Evolutionary conservation across 2,888 invertebrate genomes (phyloP).

Genomic region (Byasa hedistus): DNA sequence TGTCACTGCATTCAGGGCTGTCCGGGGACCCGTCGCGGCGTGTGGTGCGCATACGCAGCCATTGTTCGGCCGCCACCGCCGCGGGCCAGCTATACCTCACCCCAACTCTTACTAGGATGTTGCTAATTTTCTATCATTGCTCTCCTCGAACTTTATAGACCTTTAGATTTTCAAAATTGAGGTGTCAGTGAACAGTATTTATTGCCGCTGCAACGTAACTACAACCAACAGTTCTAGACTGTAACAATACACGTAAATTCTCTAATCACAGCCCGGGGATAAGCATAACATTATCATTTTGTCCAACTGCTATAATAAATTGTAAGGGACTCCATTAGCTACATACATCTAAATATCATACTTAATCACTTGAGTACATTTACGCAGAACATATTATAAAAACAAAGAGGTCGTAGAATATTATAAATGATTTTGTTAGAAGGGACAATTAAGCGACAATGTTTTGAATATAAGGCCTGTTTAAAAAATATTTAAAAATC

Average conservation of each 20-base stretch:
- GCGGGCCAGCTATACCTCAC: slow-evolving; percentile 71
- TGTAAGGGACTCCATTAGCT: slow-evolving; percentile 20
- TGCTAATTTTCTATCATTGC: slow-evolving; percentile 79
- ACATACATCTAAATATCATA: slow-evolving; percentile 15
- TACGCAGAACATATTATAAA: neutral
- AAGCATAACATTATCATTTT: slow-evolving; percentile 39
- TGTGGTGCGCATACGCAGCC: slow-evolving; percentile 53
- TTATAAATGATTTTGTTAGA: no score
- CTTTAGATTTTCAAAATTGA: slow-evolving; percentile 70
- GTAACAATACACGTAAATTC: slow-evolving; percentile 51
- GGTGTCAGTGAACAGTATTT: slow-evolving; percentile 74
- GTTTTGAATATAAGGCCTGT: neutral
- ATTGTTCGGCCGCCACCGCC: slow-evolving; percentile 62
- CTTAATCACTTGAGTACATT: slow-evolving; percentile 14
- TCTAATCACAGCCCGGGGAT: slow-evolving; percentile 56
- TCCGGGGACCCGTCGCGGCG: slow-evolving; percentile 53
- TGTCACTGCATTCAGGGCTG: slow-evolving; percentile 54
- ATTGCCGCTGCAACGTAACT: slow-evolving; percentile 55
- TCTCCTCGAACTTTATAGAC: slow-evolving; percentile 72
- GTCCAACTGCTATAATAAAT: slow-evolving; percentile 34
- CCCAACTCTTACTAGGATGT: slow-evolving; percentile 73
- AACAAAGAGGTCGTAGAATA: neutral
- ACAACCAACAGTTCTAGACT: slow-evolving; percentile 38
- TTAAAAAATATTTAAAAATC: neutral
- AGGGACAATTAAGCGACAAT: neutral